These are phyloP conservation scores for Sympetrum striolatum DNA, from an alignment of 2,888 invertebrate genomes.

Conservation along the genomic window DNA sequence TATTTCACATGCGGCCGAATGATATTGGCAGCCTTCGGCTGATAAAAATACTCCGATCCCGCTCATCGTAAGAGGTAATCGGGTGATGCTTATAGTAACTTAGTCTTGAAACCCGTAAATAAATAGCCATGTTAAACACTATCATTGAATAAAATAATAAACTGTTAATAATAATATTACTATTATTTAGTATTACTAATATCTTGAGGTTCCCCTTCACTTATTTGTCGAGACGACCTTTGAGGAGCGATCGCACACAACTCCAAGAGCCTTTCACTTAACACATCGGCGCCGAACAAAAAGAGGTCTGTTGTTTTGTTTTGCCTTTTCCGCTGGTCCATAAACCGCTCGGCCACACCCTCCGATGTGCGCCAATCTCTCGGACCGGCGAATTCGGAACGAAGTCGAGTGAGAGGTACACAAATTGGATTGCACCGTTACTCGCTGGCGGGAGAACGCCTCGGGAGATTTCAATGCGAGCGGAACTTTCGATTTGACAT, in stretches of 20 bases:
- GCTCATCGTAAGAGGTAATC: no score
- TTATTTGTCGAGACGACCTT: background rate
- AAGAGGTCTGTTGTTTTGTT: background rate
- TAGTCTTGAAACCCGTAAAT: no score
- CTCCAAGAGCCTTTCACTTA: background rate
- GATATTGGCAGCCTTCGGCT: no score
- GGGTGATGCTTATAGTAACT: no score
- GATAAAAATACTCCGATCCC: no score
- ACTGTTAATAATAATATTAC: no score
- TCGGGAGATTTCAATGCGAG: background rate
- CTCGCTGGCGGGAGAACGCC: background rate
- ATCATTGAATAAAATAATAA: no score
- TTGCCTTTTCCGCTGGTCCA: background rate
- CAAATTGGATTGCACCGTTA: background rate
- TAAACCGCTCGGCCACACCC: background rate
- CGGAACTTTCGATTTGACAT: background rate
- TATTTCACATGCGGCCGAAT: no score
- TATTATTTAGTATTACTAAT: no score
- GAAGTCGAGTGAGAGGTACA: background rate
- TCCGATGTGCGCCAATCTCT: background rate
- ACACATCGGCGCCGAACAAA: background rate
- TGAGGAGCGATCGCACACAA: background rate
- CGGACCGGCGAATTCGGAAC: background rate
- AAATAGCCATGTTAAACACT: no score
- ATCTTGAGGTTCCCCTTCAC: background rate